Evolutionary conservation across 92 coral and sea anemone genomes (phyloP).

Genomic region (Isaurus tuberculatus): DNA sequence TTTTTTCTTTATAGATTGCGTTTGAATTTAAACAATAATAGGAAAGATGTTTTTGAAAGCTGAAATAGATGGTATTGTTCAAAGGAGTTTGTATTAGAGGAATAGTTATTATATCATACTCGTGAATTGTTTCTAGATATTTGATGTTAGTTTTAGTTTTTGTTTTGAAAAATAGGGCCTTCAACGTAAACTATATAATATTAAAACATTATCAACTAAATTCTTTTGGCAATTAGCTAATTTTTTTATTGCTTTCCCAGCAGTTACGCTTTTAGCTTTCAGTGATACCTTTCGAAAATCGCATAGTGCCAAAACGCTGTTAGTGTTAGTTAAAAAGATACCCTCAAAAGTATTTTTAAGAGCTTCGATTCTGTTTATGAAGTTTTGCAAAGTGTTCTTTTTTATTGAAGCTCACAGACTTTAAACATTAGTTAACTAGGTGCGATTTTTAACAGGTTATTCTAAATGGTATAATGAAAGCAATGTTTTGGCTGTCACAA

Average conservation of each 20-base stretch:
- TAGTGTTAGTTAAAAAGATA: background rate
- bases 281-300: background rate
- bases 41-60: background rate
- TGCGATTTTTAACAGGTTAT: background rate
- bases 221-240: slow-evolving; percentile 8
- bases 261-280: background rate
- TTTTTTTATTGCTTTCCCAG: background rate
- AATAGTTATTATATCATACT: background rate
- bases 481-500: background rate
- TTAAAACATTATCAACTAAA: slow-evolving; percentile 3
- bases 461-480: background rate
- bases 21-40: background rate
- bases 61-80: background rate
- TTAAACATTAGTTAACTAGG: background rate
- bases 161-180: background rate
- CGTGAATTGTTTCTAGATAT: background rate
- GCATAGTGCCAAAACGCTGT: background rate
- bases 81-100: background rate
- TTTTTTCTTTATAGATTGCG: background rate
- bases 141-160: background rate
- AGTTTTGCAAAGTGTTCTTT: no score
- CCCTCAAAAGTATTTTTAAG: background rate
- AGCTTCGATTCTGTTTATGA: background rate
- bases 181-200: background rate
- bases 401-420: background rate